Conservation (phyloP, 2,797 vertebrate species). For the Pteropus rufus region DNA sequence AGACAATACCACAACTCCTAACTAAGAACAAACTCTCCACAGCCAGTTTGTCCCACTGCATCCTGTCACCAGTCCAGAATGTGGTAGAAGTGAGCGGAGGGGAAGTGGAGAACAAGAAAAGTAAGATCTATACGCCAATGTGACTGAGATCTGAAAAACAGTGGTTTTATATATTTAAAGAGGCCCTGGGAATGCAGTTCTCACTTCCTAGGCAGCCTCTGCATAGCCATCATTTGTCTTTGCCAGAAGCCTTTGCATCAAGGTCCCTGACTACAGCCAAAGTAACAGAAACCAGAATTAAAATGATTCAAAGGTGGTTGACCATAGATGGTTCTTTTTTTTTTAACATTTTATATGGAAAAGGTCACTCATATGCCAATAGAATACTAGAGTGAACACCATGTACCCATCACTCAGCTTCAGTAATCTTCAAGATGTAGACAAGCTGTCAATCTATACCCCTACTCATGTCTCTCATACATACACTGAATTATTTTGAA, state of each 20-base stretch:
- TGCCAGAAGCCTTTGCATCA: not conserved
- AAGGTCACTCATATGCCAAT: not conserved
- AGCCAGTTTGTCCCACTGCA: not conserved
- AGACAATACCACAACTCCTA: not conserved
- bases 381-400: not conserved
- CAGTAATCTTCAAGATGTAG: not conserved
- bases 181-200: not conserved
- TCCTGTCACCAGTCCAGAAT: not conserved
- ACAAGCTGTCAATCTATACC: not conserved
- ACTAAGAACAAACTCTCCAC: not conserved
- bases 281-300: not conserved
- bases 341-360: not conserved
- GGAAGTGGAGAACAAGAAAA: not conserved
- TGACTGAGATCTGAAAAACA: not conserved
- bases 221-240: not conserved
- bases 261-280: not conserved
- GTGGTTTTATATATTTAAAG: not conserved
- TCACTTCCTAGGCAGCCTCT: not conserved
- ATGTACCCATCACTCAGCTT: not conserved
- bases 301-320: not conserved
- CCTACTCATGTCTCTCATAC: not conserved
- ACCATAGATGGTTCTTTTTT: not conserved
- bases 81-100: not conserved
- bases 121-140: not conserved
- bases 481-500: constrained; percentile 5